These are phyloP conservation scores for Equus quagga DNA, from an alignment of 2,113 vertebrate species.

Conservation along the genomic window DNA sequence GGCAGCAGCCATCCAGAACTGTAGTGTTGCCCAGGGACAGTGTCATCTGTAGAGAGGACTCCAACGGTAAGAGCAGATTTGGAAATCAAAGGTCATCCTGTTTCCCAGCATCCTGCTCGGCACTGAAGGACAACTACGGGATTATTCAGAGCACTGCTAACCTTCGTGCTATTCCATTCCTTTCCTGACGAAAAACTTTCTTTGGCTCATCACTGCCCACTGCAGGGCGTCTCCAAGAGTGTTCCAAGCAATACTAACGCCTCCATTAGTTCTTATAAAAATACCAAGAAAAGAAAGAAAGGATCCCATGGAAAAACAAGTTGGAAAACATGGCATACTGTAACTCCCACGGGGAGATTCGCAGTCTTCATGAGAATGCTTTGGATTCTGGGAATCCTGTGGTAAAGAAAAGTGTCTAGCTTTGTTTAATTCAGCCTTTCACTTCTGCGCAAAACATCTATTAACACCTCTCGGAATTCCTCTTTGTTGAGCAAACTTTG, in stretches of 20 bases:
- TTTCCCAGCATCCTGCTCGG: not conserved
- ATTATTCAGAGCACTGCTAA: not conserved
- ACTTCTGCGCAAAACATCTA: not conserved
- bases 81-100: not conserved
- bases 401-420: not conserved
- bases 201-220: not conserved
- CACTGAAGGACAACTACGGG: not conserved
- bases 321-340: not conserved
- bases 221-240: not conserved
- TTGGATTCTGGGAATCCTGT: not conserved
- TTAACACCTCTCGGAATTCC: not conserved
- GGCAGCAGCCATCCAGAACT: not conserved
- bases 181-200: not conserved
- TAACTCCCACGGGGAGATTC: not conserved
- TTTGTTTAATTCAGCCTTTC: not conserved
- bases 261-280: not conserved
- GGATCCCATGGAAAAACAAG: not conserved
- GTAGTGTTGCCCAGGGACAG: not conserved
- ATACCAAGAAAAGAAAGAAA: not conserved
- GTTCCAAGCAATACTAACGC: not conserved
- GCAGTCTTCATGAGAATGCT: not conserved
- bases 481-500: not conserved
- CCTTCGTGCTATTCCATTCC: not conserved
- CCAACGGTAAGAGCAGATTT: not conserved
- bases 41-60: not conserved